phyloP scores from a whole-genome alignment of 2,888 invertebrate species.

The Cantharis flavilabris region DNA sequence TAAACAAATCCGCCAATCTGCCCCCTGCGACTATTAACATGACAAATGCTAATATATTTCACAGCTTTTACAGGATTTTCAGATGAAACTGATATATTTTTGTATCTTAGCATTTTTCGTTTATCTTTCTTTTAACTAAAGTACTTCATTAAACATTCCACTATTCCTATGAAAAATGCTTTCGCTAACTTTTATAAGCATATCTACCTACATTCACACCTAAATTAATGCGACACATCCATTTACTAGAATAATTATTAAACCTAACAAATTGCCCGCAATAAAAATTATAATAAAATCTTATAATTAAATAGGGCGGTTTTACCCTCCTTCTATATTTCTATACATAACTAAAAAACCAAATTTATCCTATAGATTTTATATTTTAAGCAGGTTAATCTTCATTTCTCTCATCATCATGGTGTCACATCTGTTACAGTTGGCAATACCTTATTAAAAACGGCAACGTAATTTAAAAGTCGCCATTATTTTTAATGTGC shows the following conservation, averaged over 20 bases:
- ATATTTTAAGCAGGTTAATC: not conserved
- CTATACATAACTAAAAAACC: not conserved
- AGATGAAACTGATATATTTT: conserved; percentile 52
- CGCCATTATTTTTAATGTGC: not conserved
- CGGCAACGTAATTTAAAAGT: not conserved
- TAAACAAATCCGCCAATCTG: conserved; percentile 54
- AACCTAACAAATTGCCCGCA: not conserved
- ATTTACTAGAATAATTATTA: not conserved
- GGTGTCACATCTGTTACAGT: not conserved
- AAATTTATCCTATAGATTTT: not conserved
- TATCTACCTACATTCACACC: not conserved
- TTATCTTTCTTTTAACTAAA: conserved; percentile 28
- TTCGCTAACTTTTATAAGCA: not conserved
- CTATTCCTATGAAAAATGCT: not conserved
- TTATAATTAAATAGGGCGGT: not conserved
- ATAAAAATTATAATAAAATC: not conserved
- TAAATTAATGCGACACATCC: not conserved
- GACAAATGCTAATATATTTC: conserved; percentile 59
- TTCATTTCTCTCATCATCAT: not conserved
- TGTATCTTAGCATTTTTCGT: conserved; percentile 38
- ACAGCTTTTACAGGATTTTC: conserved; percentile 54
- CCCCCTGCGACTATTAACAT: conserved; percentile 56
- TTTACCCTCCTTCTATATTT: not conserved
- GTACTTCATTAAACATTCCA: conserved; percentile 25
- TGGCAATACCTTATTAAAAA: not conserved